Conservation (phyloP, 2,113 vertebrate genomes). For the Thoracochromis brauschi region DNA sequence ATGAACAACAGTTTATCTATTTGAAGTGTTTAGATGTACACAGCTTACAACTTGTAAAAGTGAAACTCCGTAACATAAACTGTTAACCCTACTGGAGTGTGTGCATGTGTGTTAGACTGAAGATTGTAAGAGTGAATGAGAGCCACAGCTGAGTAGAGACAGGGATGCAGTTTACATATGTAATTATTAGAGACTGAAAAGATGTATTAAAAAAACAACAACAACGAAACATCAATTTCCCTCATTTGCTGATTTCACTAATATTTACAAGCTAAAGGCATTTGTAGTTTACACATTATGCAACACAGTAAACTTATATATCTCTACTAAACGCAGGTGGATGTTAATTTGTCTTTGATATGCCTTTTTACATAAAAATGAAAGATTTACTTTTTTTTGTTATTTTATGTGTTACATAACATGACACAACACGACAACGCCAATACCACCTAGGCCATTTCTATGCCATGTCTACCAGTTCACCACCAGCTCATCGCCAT, state of each 20-base stretch:
- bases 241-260: neutral
- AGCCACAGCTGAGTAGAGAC: neutral
- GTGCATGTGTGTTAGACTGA: neutral
- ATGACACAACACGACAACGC: neutral
- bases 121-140: neutral
- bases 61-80: neutral
- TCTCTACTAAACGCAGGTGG: neutral
- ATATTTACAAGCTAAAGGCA: neutral
- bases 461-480: neutral
- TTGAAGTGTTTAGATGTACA: neutral
- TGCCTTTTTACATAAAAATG: neutral
- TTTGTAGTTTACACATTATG: neutral
- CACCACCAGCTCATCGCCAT: neutral
- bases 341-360: neutral
- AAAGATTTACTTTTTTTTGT: neutral
- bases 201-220: neutral
- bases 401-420: neutral
- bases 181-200: neutral
- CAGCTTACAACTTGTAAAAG: neutral
- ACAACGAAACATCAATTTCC: neutral
- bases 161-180: neutral
- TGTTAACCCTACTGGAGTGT: neutral
- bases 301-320: neutral
- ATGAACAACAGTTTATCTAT: neutral
- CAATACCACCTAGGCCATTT: neutral